Conservation (phyloP, 2,888 invertebrate genomes). For the Monopis laevigella region DNA sequence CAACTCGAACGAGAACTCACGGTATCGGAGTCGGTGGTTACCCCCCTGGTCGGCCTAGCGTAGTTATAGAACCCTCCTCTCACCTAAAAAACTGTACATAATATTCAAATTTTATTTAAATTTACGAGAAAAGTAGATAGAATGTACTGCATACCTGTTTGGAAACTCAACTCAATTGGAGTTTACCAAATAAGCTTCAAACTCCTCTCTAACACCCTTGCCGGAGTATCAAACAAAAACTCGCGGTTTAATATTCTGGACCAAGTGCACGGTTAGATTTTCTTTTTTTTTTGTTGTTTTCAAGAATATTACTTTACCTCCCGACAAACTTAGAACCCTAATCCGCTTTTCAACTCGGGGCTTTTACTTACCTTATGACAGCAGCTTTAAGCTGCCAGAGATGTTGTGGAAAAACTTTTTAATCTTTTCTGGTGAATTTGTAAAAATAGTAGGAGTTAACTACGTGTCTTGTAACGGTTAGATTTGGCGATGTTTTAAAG, state of each 20-base stretch:
- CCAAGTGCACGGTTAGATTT: constrained; percentile 33
- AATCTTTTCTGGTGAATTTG: constrained; percentile 39
- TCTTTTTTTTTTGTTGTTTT: constrained; percentile 41
- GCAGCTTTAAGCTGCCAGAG: constrained; percentile 45
- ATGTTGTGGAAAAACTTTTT: constrained; percentile 47
- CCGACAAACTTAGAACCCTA: constrained; percentile 57
- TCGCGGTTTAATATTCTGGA: constrained; percentile 37
- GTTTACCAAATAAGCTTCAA: too few species aligned
- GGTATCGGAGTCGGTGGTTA: too few species aligned
- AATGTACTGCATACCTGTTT: too few species aligned
- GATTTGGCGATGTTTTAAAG: too few species aligned
- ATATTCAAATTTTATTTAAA: too few species aligned
- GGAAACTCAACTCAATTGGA: too few species aligned
- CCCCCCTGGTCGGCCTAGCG: too few species aligned
- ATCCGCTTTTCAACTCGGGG: constrained; percentile 55
- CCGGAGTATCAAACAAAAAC: neutral
- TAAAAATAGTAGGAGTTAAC: constrained; percentile 1
- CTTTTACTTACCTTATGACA: constrained; percentile 59
- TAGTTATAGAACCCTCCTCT: too few species aligned
- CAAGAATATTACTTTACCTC: constrained; percentile 54
- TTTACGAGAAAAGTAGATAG: too few species aligned
- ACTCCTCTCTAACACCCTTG: too few species aligned
- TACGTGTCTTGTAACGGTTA: constrained; percentile 2
- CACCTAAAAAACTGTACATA: too few species aligned
- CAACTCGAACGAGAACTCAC: too few species aligned